Evolutionary conservation across 2,113 vertebrate genomes (phyloP).

Genomic region (Odobenus rosmarus): DNA sequence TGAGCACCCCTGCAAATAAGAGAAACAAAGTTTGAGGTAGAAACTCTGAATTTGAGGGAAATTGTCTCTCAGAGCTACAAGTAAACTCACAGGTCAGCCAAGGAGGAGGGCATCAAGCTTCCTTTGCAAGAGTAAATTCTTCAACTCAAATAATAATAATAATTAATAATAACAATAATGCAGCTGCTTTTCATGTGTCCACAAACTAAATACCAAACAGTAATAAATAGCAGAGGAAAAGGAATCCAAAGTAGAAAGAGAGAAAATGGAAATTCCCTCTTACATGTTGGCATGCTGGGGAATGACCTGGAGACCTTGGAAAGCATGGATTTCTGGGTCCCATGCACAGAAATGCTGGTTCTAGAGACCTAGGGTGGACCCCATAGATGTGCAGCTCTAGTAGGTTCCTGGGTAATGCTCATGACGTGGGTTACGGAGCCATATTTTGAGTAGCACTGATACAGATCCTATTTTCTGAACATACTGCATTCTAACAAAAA

Average conservation of each 20-base stretch:
- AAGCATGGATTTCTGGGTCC: neutral
- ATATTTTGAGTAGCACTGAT: neutral
- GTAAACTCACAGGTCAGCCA: neutral
- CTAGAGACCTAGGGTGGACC: neutral
- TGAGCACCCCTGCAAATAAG: neutral
- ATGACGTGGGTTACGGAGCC: neutral
- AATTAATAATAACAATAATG: neutral
- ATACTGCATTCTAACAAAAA: neutral
- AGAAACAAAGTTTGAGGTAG: neutral
- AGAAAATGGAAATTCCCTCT: neutral
- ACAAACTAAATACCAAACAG: neutral
- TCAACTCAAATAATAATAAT: neutral
- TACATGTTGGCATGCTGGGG: neutral
- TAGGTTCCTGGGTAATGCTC: neutral
- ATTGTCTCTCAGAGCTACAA: neutral
- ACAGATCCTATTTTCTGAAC: neutral
- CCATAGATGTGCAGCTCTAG: neutral
- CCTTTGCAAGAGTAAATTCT: neutral
- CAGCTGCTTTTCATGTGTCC: neutral
- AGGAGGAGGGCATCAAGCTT: neutral
- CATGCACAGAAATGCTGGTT: neutral
- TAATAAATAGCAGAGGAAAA: neutral
- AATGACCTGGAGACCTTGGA: neutral
- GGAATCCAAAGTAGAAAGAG: neutral
- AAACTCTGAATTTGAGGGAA: neutral